Conservation (phyloP, 2,888 invertebrate genomes). For the Melinopterus prodromus region DNA sequence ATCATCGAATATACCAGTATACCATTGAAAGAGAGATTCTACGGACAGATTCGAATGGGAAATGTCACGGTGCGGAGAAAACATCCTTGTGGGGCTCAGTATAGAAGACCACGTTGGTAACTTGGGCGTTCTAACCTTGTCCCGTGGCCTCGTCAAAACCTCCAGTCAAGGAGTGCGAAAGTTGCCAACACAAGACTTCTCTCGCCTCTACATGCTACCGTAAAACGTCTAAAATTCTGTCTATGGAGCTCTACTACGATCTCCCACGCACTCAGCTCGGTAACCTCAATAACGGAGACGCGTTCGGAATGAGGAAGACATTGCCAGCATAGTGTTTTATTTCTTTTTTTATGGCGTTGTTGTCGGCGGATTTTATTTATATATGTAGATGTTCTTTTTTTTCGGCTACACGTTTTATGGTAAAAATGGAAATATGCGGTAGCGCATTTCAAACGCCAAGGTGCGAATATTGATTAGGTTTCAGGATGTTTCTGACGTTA, state of each 20-base stretch:
- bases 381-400: constrained; percentile 16
- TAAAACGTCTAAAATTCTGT: constrained; percentile 27
- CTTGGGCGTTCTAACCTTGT: constrained; percentile 58
- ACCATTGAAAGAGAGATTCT: background rate
- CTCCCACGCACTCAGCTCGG: background rate
- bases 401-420: background rate
- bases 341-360: background rate
- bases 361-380: constrained; percentile 15
- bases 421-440: background rate
- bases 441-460: background rate
- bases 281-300: background rate
- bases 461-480: background rate
- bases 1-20: background rate
- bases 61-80: background rate
- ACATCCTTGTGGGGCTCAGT: constrained; percentile 43
- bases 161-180: constrained; percentile 56
- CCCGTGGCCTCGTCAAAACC: constrained; percentile 56
- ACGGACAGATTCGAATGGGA: background rate
- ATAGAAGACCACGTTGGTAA: constrained; percentile 43
- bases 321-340: background rate
- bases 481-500: background rate
- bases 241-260: background rate
- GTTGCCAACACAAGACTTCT: constrained; percentile 34
- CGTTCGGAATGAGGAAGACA: constrained; percentile 5
- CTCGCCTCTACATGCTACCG: background rate